Percentiles rank a stretch among this genome's conserved stretches.
Evolutionary conservation across 2,888 invertebrate genomes (phyloP).

Genomic region (Habroteleia sp.): DNA sequence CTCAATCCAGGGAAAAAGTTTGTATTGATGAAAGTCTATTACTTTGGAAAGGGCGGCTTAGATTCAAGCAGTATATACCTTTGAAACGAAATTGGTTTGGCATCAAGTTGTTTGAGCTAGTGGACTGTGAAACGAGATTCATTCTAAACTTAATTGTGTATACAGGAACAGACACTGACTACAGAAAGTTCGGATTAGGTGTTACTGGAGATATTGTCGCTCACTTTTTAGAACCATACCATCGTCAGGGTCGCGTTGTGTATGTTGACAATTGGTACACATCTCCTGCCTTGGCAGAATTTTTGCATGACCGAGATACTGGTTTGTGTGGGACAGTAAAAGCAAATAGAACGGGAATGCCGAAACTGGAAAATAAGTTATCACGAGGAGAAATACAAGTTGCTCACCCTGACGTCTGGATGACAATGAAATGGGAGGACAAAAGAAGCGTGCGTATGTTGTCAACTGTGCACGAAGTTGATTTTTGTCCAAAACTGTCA

Average conservation of each 20-base stretch:
- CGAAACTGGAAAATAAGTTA: slow-evolving; percentile 30
- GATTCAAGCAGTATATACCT: slow-evolving; percentile 40
- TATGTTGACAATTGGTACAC: slow-evolving; percentile 47
- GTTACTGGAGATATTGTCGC: slow-evolving; percentile 55
- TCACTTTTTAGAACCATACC: slow-evolving; percentile 49
- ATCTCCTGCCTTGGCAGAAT: slow-evolving; percentile 51
- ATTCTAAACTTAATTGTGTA: slow-evolving; percentile 41
- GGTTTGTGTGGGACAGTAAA: slow-evolving; percentile 47
- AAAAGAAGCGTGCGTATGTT: slow-evolving; percentile 43
- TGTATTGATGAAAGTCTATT: slow-evolving; percentile 38
- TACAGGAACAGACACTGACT: slow-evolving; percentile 39
- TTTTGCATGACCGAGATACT: slow-evolving; percentile 49
- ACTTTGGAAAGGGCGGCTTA: slow-evolving; percentile 35
- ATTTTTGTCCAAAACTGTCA: slow-evolving; percentile 46
- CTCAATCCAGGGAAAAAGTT: slow-evolving; percentile 43
- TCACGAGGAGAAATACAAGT: slow-evolving; percentile 36
- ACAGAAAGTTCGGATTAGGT: slow-evolving; percentile 50
- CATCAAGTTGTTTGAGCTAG: slow-evolving; percentile 39
- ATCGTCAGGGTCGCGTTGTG: slow-evolving; percentile 31
- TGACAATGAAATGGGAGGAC: slow-evolving; percentile 40
- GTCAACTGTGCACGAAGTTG: slow-evolving; percentile 50
- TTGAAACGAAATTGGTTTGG: slow-evolving; percentile 41
- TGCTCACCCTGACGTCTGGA: slow-evolving; percentile 21
- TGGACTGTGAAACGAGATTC: slow-evolving; percentile 55
- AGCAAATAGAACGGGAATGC: slow-evolving; percentile 43